Base-by-base conservation (phyloP, 2,113 vertebrate genomes). In the Bostrychus sinensis region DNA sequence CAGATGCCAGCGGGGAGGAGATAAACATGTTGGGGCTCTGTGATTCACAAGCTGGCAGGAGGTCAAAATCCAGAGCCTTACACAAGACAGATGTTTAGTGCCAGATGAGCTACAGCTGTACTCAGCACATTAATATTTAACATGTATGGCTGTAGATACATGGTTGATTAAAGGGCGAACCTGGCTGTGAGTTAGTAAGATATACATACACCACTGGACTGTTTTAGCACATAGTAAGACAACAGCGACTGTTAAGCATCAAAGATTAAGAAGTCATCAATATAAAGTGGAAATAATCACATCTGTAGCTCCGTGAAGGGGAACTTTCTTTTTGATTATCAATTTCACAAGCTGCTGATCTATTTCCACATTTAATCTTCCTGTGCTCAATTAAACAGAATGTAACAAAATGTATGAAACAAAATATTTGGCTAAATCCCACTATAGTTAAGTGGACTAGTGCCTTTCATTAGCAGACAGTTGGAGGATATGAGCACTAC, bases 1-100 rank as follows among this genome's bases (percentile, higher is more conserved):
- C 39, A 22, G 68, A 81, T 81, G 83, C 66, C 80, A 86, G 81
- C 50, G 73, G 77, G 63, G 56, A 78, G 74, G 78, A 63, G 70
- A 78, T 88, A 86, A 90, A 89, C 86, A 86, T 75, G 73, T 70
- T 62, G 64, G 55, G 68, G 61, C 65, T 72, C 72, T 46, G 74
- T 80, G 78, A 66, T 75, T 83, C 78, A 66, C 62, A 70, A 43
- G 56, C 74, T 83, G 82, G 80, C 69, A 62, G 66, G 43, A 56
- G 70, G 68, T 65, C 68, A 82, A 78, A 62, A 62, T 69, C 54
- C 51, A 83, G 81, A 61, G 63, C 71, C 57, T 85, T 80, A 84
- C 78, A 80, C 62, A 70, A 71, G 82, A 61, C 85, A 84, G 73
- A 90, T 84, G 85, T 88, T 84, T 78, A 74, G 77, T 80, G 82